Conservation (phyloP, 2,888 invertebrate genomes). For the Invenusta paracnida region DNA sequence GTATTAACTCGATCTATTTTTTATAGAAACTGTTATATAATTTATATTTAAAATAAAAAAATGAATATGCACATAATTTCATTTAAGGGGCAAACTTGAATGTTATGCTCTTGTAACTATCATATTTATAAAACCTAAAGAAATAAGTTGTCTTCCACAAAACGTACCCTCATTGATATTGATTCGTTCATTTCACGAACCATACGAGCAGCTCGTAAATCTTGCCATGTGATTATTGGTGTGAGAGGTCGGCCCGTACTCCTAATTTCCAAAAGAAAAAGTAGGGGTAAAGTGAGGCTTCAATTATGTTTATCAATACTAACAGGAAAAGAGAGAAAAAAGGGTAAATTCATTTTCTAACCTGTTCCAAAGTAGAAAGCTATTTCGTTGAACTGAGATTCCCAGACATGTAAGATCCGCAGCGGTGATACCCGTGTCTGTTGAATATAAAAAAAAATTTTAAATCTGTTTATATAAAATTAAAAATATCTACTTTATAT, state of each 20-base stretch:
- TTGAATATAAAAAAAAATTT: not conserved
- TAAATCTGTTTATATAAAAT: too few species aligned
- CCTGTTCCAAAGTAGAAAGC: conserved; percentile 78
- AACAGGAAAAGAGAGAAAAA: not conserved
- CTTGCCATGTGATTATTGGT: conserved; percentile 85
- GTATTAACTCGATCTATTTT: too few species aligned
- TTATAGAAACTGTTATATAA: too few species aligned
- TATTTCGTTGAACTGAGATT: conserved; percentile 75
- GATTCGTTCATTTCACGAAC: not conserved
- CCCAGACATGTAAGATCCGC: conserved; percentile 70
- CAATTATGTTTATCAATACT: conserved; percentile 13
- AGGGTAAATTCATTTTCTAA: too few species aligned
- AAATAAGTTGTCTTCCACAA: too few species aligned
- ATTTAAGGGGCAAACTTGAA: too few species aligned
- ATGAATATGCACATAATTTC: too few species aligned
- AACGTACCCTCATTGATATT: conserved; percentile 15
- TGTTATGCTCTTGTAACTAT: too few species aligned
- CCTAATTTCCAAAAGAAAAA: conserved; percentile 49
- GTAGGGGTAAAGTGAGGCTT: not conserved
- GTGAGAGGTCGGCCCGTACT: conserved; percentile 73
- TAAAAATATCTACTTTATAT: too few species aligned
- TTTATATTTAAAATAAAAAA: too few species aligned
- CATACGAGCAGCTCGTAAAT: conserved; percentile 68
- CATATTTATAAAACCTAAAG: too few species aligned
- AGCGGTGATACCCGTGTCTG: not conserved